Evolutionary conservation across 2,113 vertebrate species (phyloP).

Genomic region (Zapornia atra): DNA sequence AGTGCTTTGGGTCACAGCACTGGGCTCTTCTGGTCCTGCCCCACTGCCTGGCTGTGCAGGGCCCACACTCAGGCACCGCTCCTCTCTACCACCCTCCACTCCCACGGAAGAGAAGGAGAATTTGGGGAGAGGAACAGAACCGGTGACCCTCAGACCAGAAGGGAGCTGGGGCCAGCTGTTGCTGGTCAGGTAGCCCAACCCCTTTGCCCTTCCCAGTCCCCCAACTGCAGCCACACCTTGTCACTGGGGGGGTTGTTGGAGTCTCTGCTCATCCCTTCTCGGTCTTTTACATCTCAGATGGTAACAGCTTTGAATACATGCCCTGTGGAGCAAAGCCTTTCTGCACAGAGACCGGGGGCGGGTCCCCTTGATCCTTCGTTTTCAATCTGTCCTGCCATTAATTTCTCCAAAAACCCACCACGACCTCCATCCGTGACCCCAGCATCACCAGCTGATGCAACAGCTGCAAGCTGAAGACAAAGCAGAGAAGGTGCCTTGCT

Average conservation of each 20-base stretch:
- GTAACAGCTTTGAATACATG: not conserved
- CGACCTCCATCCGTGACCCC: not conserved
- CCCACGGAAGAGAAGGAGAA: not conserved
- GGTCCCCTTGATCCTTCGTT: not conserved
- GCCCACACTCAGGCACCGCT: not conserved
- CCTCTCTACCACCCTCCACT: not conserved
- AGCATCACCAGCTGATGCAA: not conserved
- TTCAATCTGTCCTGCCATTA: not conserved
- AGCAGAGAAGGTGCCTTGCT: not conserved
- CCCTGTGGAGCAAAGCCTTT: not conserved
- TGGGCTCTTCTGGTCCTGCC: not conserved
- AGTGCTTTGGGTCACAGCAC: too few species aligned
- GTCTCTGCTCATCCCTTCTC: not conserved
- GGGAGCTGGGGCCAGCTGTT: not conserved
- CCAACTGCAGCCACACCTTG: accelerated
- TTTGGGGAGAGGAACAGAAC: not conserved
- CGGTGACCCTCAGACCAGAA: not conserved
- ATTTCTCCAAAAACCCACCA: not conserved
- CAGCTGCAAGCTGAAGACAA: not conserved
- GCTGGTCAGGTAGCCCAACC: not conserved
- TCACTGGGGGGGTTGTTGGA: not conserved
- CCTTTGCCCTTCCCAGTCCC: not conserved
- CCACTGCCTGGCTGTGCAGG: not conserved
- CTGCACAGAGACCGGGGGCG: not conserved
- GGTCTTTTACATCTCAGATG: not conserved